Evolutionary conservation across 2,113 vertebrate genomes (phyloP), one percentile per base, ranked within the genome.

Genomic region (Beaufortia kweichowensis): DNA sequence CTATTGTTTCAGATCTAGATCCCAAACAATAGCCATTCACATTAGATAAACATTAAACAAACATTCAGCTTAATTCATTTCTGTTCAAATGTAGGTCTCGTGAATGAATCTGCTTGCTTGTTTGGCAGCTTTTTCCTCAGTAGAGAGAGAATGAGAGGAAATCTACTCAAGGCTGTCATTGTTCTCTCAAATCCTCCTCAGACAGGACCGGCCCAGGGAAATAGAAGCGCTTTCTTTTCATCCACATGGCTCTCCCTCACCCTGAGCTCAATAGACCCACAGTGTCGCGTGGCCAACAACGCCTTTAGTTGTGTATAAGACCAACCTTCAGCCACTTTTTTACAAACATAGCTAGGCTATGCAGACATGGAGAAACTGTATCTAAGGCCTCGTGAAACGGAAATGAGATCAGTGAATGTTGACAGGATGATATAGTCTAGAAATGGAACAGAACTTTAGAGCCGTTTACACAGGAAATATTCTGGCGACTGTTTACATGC

Each of bases 261-360:
- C 53, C 59, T 43, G 48, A 31, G 39, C 65, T 68, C 48, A 26
- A 26, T 28, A 76, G 66, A 33, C 33, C 35, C 65, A 71, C 60
- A 67, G 77, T 61, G 67, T 61, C 66, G 55, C 41, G 53, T 17
- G 26, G 26, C 43, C 31, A 56, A 63, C 29, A 50, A n/a, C 28
- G n/a, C 68, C 73, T 79, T 76, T 73, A 82, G 73, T 53, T 14
- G 66, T 71, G 41, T 67, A 29, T 66, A 66, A 64, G n/a, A 73
- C 33, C 23, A 23, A 43, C 29, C 23, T 77, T 73, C 50, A 35
- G 41, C 28, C 10, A 4, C 39, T 74, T 48, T 57, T 23, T 59
- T 73, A 33, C 60, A 4, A 28, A 43, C 10, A 55, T 55, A 26
- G 39, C 29, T 10, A 26, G 11, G 28, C 21, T 17, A 48, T 17